These are phyloP conservation scores for Lordiphosa collinella DNA, from an alignment of 1,140 invertebrate species.

Conservation along the genomic window DNA sequence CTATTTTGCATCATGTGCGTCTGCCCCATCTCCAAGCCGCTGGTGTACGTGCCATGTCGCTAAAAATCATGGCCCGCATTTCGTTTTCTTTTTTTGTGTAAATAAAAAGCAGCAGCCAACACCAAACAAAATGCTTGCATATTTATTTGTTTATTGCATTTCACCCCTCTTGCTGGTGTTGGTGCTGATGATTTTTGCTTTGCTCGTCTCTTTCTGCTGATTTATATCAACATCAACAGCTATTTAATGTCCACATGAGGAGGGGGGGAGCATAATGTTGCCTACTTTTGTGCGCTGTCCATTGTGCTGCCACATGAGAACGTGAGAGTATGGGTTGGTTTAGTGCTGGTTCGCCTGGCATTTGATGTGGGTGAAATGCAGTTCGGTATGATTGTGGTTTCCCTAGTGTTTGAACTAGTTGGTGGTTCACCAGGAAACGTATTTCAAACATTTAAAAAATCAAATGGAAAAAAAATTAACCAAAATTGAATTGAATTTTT, in stretches of 20 bases:
- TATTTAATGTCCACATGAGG: slow-evolving; percentile 66
- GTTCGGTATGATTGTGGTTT: no score
- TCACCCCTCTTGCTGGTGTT: slow-evolving; percentile 12
- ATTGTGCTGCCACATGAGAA: no score
- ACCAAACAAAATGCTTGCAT: slow-evolving; percentile 45
- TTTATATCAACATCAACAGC: slow-evolving; percentile 72
- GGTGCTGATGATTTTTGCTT: slow-evolving; percentile 41
- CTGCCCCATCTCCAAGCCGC: slow-evolving; percentile 14
- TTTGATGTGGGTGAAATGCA: no score
- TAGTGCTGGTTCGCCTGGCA: no score
- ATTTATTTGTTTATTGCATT: slow-evolving; percentile 73
- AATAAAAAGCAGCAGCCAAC: slow-evolving; percentile 51
- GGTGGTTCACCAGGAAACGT: no score
- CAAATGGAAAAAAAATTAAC: no score
- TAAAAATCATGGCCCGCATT: slow-evolving; percentile 76
- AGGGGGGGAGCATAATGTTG: neutral
- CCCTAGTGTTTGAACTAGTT: no score
- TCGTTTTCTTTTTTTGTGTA: slow-evolving; percentile 33
- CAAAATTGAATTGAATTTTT: no score
- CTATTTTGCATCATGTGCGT: slow-evolving; percentile 28
- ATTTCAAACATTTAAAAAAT: no score
- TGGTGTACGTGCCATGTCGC: slow-evolving; percentile 72
- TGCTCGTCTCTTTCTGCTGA: slow-evolving; percentile 44
- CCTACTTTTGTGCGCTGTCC: no score
- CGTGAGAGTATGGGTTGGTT: no score